Evolutionary conservation across 2,797 vertebrate genomes (phyloP), one percentile per base, ranked within the genome.

Genomic region (Melanotaenia boesemani): DNA sequence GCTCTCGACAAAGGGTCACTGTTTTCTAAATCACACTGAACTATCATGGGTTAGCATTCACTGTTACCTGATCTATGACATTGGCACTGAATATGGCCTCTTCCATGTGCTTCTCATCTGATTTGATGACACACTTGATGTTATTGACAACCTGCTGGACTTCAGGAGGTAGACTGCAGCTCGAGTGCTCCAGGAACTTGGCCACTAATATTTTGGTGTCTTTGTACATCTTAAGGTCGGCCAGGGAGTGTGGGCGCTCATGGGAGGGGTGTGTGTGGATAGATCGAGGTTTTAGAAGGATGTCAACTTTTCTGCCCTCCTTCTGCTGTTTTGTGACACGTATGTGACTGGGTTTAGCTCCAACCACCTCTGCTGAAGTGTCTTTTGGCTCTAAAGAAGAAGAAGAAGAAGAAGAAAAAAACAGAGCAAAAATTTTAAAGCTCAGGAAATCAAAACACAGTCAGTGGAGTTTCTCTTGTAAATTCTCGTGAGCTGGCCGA

Each of bases 201-300:
- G 97, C 97, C 93, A 98, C 98, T 92, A 99, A 86, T 73, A 97
- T 96, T 91, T 97, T 97, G 80, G 97, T 95, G 93, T 99, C 97
- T 86, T 96, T 96, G 79, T 96, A 97, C 88, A 97, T 94, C 91
- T 97, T 96, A 64, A 98, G 95, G 92, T 99, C 97, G 70, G 95
- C 96, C 77, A 97, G 87, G 6, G 97, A 97, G 81, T 89, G 95
- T 0, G 95, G 98, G 11, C 94, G 93, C 70, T 97, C 96, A 15
- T 95, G 92, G 64, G 95, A 91, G 61, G 91, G 87, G 79, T 89
- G 84, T 0, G 70, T 85, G 64, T 86, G 93, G 52, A 93, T 86
- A 63, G 93, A 81, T 79, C 92, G 92, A 39, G 95, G 86, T 91
- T 96, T 97, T 32, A 92, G 85, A n/a, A 89, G 91, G 55, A 93